A percentile compares a stretch with the other conserved stretches of the same genome.
phyloP scores from a whole-genome alignment of 2,888 invertebrate species.

The Agrochola circellaris region DNA sequence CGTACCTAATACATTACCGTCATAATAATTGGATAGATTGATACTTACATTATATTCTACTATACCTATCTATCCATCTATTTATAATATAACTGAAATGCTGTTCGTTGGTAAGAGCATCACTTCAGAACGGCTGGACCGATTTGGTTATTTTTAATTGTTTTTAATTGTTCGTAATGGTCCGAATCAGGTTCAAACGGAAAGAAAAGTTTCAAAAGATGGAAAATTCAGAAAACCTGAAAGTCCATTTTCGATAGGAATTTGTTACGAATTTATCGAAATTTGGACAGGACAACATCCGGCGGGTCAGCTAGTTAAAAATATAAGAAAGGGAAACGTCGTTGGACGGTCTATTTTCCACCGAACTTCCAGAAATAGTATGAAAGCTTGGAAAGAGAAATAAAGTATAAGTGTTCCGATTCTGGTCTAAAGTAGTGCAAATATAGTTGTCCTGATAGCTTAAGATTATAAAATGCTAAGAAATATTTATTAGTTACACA shows the following conservation, averaged over 20 bases:
- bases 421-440: not conserved
- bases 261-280: not conserved
- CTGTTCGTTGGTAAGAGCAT: too few species aligned
- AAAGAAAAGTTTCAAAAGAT: not conserved
- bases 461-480: not conserved
- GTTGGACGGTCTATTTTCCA: not conserved
- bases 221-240: not conserved
- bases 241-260: not conserved
- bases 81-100: not conserved
- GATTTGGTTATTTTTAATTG: too few species aligned
- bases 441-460: not conserved
- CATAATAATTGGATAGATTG: slow-evolving; percentile 32
- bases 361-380: not conserved
- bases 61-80: not conserved
- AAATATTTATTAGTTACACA: slow-evolving; percentile 14
- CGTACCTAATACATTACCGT: slow-evolving; percentile 39
- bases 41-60: slow-evolving; percentile 12
- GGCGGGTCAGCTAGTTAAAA: not conserved
- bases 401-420: not conserved
- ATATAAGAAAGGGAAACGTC: not conserved
- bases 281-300: not conserved
- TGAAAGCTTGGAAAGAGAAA: not conserved
- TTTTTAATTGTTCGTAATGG: not conserved
- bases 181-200: not conserved
- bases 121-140: not conserved